Percentiles rank a stretch among this genome's conserved stretches.
phyloP scores from a whole-genome alignment of 1,140 invertebrate species.

The Drosophila obscura region DNA sequence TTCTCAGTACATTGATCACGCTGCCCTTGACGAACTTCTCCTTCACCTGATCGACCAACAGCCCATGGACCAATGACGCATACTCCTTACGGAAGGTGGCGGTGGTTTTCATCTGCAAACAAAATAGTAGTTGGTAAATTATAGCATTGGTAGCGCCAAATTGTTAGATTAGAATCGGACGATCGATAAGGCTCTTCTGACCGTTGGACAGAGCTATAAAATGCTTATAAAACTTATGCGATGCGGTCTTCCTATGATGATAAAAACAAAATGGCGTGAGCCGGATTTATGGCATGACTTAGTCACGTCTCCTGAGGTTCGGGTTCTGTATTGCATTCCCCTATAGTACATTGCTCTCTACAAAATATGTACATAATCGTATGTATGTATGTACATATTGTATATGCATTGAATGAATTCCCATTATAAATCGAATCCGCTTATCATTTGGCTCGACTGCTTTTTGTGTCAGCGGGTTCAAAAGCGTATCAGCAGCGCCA shows the following conservation, averaged over 20 bases:
- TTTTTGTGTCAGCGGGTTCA: conserved; percentile 66
- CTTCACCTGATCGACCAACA: conserved; percentile 88
- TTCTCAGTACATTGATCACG: conserved; percentile 90
- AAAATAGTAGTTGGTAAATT: neutral
- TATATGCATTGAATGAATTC: too few species aligned
- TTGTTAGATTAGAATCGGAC: conserved; percentile 24
- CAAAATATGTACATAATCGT: too few species aligned
- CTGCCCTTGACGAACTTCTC: conserved; percentile 87
- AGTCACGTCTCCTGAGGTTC: conserved; percentile 1
- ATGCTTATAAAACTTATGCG: conserved; percentile 34
- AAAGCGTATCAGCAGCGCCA: conserved; percentile 42
- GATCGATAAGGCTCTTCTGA: conserved; percentile 24
- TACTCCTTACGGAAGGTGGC: conserved; percentile 90
- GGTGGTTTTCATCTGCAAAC: conserved; percentile 88
- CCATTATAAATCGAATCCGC: conserved; percentile 9
- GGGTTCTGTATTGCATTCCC: conserved; percentile 1
- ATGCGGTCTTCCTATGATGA: conserved; percentile 32
- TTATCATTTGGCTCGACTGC: conserved; percentile 41
- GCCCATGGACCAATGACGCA: conserved; percentile 86
- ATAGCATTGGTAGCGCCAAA: conserved; percentile 9
- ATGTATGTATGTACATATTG: too few species aligned
- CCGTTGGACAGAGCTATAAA: conserved; percentile 38
- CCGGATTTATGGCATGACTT: conserved; percentile 25
- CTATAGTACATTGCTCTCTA: conserved; percentile 6
- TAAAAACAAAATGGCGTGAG: conserved; percentile 35